These are phyloP conservation scores for Hydraecia micacea DNA, from an alignment of 2,888 invertebrate species.

Conservation along the genomic window DNA sequence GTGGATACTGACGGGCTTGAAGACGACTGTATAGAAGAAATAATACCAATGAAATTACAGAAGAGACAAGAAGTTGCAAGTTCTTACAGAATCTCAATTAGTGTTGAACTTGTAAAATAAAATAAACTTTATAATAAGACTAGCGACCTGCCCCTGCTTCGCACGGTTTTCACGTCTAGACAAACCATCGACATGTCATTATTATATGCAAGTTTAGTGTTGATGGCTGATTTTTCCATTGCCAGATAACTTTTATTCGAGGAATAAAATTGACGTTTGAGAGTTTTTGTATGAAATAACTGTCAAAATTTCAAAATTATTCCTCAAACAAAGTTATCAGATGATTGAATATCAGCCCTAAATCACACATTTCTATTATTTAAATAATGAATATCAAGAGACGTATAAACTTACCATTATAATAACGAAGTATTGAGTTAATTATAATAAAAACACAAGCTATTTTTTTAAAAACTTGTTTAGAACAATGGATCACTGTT, in stretches of 20 bases:
- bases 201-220: not conserved
- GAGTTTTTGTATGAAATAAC: too few species aligned
- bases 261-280: too few species aligned
- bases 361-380: not conserved
- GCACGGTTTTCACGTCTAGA: not conserved
- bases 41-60: not conserved
- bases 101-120: not conserved
- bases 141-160: too few species aligned
- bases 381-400: not conserved
- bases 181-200: not conserved
- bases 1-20: conserved; percentile 69
- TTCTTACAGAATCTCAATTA: not conserved
- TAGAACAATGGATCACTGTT: conserved; percentile 20
- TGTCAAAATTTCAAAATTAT: too few species aligned
- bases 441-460: not conserved
- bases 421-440: not conserved
- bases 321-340: too few species aligned
- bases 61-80: not conserved
- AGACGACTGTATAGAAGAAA: conserved; percentile 62
- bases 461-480: not conserved
- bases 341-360: too few species aligned
- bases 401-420: conserved; percentile 27
- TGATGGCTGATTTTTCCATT: not conserved
- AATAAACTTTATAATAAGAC: not conserved
- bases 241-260: too few species aligned